These are phyloP conservation scores for Aegotheles bennettii DNA, from an alignment of 2,113 vertebrate genomes.

Conservation along the genomic window DNA sequence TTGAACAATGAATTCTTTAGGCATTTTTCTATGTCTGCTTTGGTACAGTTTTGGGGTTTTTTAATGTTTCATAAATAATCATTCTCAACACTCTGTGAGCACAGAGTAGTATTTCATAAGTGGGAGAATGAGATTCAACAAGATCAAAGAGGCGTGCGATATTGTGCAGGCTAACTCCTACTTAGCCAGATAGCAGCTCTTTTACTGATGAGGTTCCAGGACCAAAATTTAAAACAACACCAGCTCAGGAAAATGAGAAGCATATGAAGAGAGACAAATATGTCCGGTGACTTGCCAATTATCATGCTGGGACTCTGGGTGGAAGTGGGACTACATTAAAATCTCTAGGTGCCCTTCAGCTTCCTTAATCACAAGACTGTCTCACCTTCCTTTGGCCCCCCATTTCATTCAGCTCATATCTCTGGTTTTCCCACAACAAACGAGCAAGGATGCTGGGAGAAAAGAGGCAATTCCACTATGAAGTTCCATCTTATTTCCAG, in stretches of 20 bases:
- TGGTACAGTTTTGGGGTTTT: neutral
- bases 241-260: neutral
- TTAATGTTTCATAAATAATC: neutral
- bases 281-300: neutral
- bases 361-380: neutral
- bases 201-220: neutral
- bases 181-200: neutral
- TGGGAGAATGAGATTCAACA: neutral
- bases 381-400: neutral
- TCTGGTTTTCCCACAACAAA: neutral
- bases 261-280: neutral
- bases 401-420: neutral
- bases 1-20: slow-evolving; percentile 6
- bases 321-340: neutral
- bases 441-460: neutral
- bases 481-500: neutral
- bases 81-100: neutral
- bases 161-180: neutral
- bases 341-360: neutral
- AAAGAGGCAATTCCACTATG: neutral
- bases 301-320: neutral
- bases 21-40: neutral
- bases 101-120: neutral
- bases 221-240: neutral
- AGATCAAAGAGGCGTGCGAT: neutral